phyloP scores from a whole-genome alignment of 2,113 vertebrate species.

The Asarcornis scutulata region DNA sequence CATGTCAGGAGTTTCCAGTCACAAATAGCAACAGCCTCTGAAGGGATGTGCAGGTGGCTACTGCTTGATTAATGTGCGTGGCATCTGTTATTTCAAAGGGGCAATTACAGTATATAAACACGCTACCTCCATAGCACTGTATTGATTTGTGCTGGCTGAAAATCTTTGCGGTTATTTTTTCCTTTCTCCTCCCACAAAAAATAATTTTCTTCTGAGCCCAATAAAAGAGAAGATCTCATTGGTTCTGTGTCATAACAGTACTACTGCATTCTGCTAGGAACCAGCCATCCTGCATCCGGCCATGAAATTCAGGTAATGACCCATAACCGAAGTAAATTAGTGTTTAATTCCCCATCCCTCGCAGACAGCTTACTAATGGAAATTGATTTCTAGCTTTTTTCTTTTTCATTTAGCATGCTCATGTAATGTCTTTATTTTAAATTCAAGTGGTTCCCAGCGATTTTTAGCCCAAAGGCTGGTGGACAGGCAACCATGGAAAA shows the following conservation, averaged over 20 bases:
- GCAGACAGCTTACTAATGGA: constrained; percentile 45
- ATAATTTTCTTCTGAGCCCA: background rate
- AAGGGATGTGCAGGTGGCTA: background rate
- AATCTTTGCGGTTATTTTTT: background rate
- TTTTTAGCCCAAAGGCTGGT: background rate
- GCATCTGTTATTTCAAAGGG: background rate
- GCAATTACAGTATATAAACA: background rate
- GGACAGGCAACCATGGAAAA: background rate
- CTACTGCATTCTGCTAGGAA: background rate
- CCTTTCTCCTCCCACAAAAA: background rate
- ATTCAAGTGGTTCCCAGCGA: background rate
- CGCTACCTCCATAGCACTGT: background rate
- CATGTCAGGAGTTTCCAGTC: background rate
- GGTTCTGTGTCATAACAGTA: background rate
- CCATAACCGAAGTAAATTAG: constrained; percentile 54
- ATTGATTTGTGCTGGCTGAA: background rate
- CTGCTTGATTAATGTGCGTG: background rate
- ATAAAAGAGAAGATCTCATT: background rate
- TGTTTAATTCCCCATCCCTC: constrained; percentile 34
- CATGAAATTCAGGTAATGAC: constrained; percentile 63
- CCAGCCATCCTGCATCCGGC: constrained; percentile 2
- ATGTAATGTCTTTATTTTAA: background rate
- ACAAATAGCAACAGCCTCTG: background rate
- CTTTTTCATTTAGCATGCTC: background rate
- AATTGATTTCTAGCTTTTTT: constrained; percentile 50